Conservation (phyloP, 2,113 vertebrate genomes). For the Cercopithecus mona region DNA sequence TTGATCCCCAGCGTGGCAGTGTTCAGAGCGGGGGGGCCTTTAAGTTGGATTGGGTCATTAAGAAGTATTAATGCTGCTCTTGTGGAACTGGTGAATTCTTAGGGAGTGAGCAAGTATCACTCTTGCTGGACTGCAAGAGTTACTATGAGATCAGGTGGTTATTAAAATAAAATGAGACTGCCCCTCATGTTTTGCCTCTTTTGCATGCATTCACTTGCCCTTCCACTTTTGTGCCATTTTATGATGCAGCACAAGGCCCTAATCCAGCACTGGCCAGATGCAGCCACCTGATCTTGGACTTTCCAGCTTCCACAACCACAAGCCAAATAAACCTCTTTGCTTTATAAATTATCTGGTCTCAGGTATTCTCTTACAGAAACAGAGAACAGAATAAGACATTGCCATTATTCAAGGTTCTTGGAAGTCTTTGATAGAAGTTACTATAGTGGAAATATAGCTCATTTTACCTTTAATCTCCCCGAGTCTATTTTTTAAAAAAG, state of each 20-base stretch:
- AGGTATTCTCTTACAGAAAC: neutral
- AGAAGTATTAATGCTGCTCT: neutral
- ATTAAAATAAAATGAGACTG: neutral
- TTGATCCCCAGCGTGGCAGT: neutral
- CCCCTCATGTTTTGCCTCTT: neutral
- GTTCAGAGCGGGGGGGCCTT: neutral
- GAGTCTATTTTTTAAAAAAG: neutral
- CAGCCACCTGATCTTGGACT: neutral
- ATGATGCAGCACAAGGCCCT: neutral
- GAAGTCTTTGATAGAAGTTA: neutral
- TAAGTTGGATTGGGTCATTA: neutral
- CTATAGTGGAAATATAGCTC: neutral
- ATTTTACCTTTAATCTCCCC: neutral
- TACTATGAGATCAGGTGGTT: neutral
- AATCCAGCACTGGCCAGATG: neutral
- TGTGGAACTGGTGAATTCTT: neutral
- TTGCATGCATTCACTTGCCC: neutral
- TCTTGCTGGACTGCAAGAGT: neutral
- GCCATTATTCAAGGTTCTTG: neutral
- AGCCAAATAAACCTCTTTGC: neutral
- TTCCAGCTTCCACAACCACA: neutral
- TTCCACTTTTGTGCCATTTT: neutral
- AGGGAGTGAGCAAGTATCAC: neutral
- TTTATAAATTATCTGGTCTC: neutral
- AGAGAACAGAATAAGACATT: neutral